These are phyloP conservation scores for Frieseomelitta varia DNA, from an alignment of 1,140 invertebrate genomes.

Conservation along the genomic window DNA sequence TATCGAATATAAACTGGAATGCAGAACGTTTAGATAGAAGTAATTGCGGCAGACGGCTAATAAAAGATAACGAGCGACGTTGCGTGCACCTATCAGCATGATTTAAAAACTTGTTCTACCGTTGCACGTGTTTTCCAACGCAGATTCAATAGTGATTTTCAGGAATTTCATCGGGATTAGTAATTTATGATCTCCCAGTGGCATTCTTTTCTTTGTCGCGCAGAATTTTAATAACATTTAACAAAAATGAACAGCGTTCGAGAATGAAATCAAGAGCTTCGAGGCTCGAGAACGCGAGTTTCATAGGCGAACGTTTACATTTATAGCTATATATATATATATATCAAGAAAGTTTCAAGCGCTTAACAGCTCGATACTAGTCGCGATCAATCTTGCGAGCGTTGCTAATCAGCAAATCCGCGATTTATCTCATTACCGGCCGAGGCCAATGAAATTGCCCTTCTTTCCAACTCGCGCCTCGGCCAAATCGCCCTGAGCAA, in stretches of 20 bases:
- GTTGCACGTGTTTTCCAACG: neutral
- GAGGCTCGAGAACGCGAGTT: too few relatives aligned
- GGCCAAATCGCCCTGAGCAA: neutral
- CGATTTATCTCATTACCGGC: neutral
- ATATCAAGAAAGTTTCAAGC: neutral
- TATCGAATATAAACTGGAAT: neutral
- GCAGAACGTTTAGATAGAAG: neutral
- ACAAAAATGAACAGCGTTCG: too few relatives aligned
- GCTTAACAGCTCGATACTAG: neutral
- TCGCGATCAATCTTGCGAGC: neutral
- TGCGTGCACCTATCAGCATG: neutral
- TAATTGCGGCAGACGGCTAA: neutral
- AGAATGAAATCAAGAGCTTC: too few relatives aligned
- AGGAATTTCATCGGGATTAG: too few relatives aligned
- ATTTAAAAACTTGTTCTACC: neutral
- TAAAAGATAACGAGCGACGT: neutral
- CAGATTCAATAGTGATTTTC: too few relatives aligned
- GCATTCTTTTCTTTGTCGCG: too few relatives aligned
- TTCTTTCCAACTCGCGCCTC: neutral
- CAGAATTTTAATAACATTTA: too few relatives aligned
- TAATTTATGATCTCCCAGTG: too few relatives aligned
- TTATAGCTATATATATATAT: too few relatives aligned
- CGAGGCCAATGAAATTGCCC: neutral
- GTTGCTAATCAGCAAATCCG: neutral
- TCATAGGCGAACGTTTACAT: too few relatives aligned